Conservation (phyloP, 2,888 invertebrate species). For the Platerodrilus igneus region DNA sequence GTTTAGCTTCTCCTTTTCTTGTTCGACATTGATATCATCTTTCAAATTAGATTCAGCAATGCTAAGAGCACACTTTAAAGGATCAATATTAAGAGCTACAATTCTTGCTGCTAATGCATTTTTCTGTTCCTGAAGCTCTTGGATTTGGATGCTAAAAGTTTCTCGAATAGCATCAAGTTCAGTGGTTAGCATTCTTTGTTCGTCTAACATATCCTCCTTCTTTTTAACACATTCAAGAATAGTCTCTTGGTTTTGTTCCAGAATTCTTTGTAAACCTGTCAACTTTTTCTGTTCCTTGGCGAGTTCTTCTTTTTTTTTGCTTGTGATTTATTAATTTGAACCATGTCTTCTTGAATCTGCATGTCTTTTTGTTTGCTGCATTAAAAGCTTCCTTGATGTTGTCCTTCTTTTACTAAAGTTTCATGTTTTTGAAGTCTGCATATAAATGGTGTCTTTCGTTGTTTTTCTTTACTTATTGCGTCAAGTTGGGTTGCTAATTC, state of each 20-base stretch:
- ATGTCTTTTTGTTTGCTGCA: slow-evolving; percentile 63
- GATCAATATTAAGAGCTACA: slow-evolving; percentile 59
- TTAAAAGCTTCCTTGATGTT: slow-evolving; percentile 58
- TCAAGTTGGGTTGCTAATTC: too few species aligned
- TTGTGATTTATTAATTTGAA: slow-evolving; percentile 65
- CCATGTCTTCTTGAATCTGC: slow-evolving; percentile 60
- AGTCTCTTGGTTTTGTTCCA: slow-evolving; percentile 64
- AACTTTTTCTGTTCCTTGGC: slow-evolving; percentile 65
- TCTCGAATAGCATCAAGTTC: slow-evolving; percentile 58
- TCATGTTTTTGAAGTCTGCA: slow-evolving; percentile 63
- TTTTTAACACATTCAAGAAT: slow-evolving; percentile 53
- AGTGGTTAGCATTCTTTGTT: slow-evolving; percentile 55
- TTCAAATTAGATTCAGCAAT: slow-evolving; percentile 73
- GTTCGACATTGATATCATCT: slow-evolving; percentile 60
- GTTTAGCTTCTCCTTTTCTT: slow-evolving; percentile 61
- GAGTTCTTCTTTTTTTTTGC: slow-evolving; percentile 67
- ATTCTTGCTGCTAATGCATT: slow-evolving; percentile 64
- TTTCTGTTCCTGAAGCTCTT: slow-evolving; percentile 66
- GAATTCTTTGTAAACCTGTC: slow-evolving; percentile 59
- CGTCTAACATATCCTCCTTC: slow-evolving; percentile 50
- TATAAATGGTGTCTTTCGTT: too few species aligned
- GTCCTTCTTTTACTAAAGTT: slow-evolving; percentile 55
- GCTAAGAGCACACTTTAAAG: slow-evolving; percentile 29
- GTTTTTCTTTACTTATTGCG: too few species aligned
- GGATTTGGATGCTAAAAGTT: slow-evolving; percentile 62